Conservation (phyloP, 2,113 vertebrate genomes). For the Myotis lucifugus region DNA sequence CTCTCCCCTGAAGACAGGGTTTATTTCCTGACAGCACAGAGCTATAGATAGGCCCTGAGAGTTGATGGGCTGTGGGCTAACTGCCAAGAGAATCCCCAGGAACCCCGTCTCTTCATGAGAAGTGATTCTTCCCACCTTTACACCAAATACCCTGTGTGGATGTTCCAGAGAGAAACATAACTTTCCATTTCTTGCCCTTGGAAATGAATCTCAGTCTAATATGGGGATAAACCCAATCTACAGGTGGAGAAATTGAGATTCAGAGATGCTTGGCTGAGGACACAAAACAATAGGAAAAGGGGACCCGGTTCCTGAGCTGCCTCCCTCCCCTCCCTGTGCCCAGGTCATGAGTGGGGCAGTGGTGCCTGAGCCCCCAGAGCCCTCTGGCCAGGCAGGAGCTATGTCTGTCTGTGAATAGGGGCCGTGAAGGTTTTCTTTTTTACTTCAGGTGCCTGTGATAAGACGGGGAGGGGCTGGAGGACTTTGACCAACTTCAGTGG, state of each 20-base stretch:
- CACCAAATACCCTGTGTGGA: background rate
- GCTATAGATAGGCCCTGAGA: background rate
- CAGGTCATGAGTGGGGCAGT: background rate
- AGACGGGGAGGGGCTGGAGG: conserved; percentile 60
- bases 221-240: background rate
- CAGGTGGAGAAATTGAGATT: background rate
- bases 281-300: background rate
- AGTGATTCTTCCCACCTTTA: background rate
- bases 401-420: conserved; percentile 17
- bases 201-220: background rate
- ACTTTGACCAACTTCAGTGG: conserved; percentile 49
- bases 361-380: background rate
- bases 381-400: background rate
- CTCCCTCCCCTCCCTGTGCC: background rate
- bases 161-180: background rate
- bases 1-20: background rate
- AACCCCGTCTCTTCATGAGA: too few species aligned
- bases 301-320: background rate
- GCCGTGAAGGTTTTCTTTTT: background rate
- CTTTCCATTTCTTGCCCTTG: background rate
- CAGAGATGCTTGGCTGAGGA: background rate
- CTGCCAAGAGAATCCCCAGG: background rate
- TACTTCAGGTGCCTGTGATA: conserved; percentile 8
- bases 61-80: background rate
- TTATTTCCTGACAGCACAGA: background rate